These are phyloP conservation scores for Mormyrus lacerda DNA, from an alignment of 2,113 vertebrate species.

Conservation along the genomic window DNA sequence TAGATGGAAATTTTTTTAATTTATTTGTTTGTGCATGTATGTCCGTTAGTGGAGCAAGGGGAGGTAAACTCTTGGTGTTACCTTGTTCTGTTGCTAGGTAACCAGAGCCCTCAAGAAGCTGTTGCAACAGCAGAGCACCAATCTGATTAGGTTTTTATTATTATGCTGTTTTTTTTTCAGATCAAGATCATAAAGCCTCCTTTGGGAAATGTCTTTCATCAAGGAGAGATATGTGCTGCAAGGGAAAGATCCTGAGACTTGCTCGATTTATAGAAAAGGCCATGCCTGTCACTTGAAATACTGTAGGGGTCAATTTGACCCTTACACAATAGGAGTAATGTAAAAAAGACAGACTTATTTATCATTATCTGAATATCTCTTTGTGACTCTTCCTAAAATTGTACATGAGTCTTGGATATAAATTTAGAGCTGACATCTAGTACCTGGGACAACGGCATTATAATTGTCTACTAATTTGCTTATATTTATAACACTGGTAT, in stretches of 20 bases:
- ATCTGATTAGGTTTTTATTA: conserved; percentile 6
- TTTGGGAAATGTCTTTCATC: conserved; percentile 9
- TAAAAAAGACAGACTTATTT: neutral
- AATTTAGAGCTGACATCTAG: neutral
- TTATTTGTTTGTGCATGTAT: neutral
- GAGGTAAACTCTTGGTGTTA: conserved; percentile 19
- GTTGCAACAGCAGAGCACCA: neutral
- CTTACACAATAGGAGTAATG: neutral
- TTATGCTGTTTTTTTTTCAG: conserved; percentile 12
- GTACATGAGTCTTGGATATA: neutral
- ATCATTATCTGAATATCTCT: conserved; percentile 1
- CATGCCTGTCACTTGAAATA: neutral
- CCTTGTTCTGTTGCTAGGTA: conserved; percentile 20
- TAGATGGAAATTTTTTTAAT: neutral
- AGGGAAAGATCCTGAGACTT: neutral
- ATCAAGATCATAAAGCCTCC: conserved; percentile 17
- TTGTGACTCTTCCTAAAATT: neutral
- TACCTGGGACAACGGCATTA: neutral
- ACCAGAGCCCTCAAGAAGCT: conserved; percentile 11
- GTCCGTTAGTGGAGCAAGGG: neutral
- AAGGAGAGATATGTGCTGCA: neutral
- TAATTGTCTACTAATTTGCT: neutral
- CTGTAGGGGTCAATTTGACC: neutral
- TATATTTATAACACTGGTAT: neutral
- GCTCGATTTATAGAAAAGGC: neutral